Conservation (phyloP, 1,140 invertebrate species). For the Drosophila melanogaster region Release_6_plus_ISO1_MT NT_033779.5:4746001-4746500, state of each 20-base stretch:
- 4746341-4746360: constrained; percentile 11
- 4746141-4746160: background rate
- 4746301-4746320: constrained; percentile 15
- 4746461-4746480: constrained; percentile 60
- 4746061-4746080: background rate
- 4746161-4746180: too few relatives aligned
- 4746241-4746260: background rate
- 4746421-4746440: constrained; percentile 46
- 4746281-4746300: constrained; percentile 15
- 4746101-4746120: background rate
- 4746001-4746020: background rate
- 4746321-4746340: constrained; percentile 9
- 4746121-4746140: background rate
- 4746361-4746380: constrained; percentile 31
- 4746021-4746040: constrained; percentile 2
- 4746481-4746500: constrained; percentile 40
- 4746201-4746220: background rate
- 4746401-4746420: constrained; percentile 50
- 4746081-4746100: background rate
- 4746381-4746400: constrained; percentile 33
- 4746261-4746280: constrained; percentile 12
- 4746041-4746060: background rate
- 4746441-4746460: constrained; percentile 57
- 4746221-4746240: background rate
- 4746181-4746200: too few relatives aligned